Conservation (phyloP, 1,140 invertebrate species). For the Bicyclus anynana region DNA sequence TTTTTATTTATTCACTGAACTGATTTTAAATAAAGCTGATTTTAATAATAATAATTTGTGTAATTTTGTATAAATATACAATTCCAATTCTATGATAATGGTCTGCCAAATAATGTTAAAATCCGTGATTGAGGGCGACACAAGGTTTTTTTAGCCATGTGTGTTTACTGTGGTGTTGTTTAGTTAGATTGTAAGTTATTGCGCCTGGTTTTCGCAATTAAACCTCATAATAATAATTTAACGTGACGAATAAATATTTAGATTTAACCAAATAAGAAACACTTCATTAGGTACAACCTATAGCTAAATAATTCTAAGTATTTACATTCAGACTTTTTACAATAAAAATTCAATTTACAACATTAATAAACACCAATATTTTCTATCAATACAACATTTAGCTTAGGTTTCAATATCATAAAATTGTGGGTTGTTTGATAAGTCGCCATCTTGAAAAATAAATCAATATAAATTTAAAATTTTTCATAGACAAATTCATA, state of each 20-base stretch:
- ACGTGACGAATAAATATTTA: not conserved
- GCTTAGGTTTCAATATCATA: not conserved
- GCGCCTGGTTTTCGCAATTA: too few relatives aligned
- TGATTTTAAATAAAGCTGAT: too few relatives aligned
- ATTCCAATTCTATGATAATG: too few relatives aligned
- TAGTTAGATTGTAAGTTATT: too few relatives aligned
- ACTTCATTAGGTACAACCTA: not conserved
- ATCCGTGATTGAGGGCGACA: too few relatives aligned
- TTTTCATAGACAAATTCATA: not conserved
- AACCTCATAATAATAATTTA: too few relatives aligned
- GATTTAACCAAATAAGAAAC: not conserved
- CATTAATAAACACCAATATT: slow-evolving; percentile 25
- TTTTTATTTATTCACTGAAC: too few relatives aligned
- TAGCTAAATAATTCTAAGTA: slow-evolving; percentile 22
- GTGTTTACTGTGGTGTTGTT: too few relatives aligned
- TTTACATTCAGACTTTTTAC: slow-evolving; percentile 70
- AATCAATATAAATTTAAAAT: too few relatives aligned
- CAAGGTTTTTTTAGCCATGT: too few relatives aligned
- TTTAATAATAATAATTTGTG: too few relatives aligned
- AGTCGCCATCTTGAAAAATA: not conserved
- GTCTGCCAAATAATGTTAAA: too few relatives aligned
- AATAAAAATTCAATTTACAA: slow-evolving; percentile 38
- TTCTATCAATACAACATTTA: slow-evolving; percentile 5
- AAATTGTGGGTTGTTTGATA: not conserved
- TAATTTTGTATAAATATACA: slow-evolving; percentile 25